Conservation (phyloP, 1,140 invertebrate species). For the Drosophila insularis region DNA sequence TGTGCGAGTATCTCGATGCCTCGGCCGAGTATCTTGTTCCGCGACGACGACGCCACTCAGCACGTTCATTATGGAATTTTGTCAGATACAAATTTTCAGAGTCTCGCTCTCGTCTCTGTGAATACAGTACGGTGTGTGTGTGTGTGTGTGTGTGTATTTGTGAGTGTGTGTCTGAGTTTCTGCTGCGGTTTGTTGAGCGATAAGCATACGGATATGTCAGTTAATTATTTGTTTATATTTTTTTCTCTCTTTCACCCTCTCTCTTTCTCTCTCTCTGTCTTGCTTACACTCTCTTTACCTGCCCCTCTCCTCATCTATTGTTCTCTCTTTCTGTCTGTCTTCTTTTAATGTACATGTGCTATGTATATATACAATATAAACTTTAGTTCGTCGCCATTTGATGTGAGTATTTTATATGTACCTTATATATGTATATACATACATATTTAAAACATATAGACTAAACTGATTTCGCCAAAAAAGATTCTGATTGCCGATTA, state of each 20-base stretch:
- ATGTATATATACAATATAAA: conserved; percentile 25
- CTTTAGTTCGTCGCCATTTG: conserved; percentile 23
- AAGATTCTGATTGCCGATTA: conserved; percentile 57
- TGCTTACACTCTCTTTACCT: neutral
- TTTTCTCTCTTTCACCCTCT: conserved; percentile 34
- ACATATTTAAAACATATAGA: conserved; percentile 25
- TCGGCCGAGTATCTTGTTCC: conserved; percentile 50
- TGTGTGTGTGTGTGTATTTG: conserved; percentile 24
- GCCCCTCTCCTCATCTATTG: neutral
- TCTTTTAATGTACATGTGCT: conserved; percentile 29
- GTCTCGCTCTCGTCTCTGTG: conserved; percentile 39
- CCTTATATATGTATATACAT: conserved; percentile 19
- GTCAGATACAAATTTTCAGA: conserved; percentile 80
- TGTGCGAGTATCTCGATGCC: conserved; percentile 64
- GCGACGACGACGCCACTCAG: conserved; percentile 71
- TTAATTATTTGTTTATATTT: conserved; percentile 81
- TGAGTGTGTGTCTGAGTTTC: conserved; percentile 31
- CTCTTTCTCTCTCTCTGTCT: conserved; percentile 16
- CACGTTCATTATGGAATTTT: conserved; percentile 80
- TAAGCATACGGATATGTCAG: conserved; percentile 81
- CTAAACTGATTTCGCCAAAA: conserved; percentile 28
- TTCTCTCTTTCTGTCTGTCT: conserved; percentile 31
- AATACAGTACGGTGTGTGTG: conserved; percentile 18
- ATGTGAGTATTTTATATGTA: conserved; percentile 14
- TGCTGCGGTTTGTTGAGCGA: conserved; percentile 76